Base-by-base conservation (phyloP, 1,140 invertebrate genomes). In the Armadillidium nasatum region DNA sequence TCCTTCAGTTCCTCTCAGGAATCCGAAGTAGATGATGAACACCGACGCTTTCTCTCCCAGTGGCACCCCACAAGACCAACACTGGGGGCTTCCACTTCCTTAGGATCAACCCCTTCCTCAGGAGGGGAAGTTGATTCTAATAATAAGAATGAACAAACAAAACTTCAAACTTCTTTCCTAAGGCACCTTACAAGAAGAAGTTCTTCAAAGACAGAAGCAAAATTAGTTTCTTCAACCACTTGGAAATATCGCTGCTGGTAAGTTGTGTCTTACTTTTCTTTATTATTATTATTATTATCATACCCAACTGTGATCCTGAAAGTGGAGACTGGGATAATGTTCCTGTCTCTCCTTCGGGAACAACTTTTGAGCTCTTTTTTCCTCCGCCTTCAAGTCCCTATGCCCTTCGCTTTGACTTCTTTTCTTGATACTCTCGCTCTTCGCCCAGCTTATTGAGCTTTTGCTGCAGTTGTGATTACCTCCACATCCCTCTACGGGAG, bases 1-100 rank as follows among this genome's bases (percentile, higher is more conserved):
- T 93, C 92, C 71, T 91, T 93, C 82, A 91, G 91, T 72, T 93
- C 91, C n/a, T 93, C 91, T 78, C 89, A 93, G 78, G 91, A 91
- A 54, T 93, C 91, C 7, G 91, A 81, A 71, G 78, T 81, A 77
- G 80, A 81, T 44, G 80, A 81, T 15, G 80, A 81, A 50, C 80
- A 81, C 66, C 70, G 76, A 21, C 74, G 77, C n/a, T 60, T 60
- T 19, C 50, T 60, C 50, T 4, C 50, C 19, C 50, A 60, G 19
- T 13, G 50, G 50, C 50, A 13, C 19, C 50, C 19, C 50, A 13
- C 11, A 60, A 60, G 50, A 19, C 11, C 50, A 4, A 7, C 50
- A 2, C 6, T 33, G 33, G 50, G 50, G 50, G 50, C 50, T 19
- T 60, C 50, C 50, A 19, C 50, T 60, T 19, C 50, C 19, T 19